Evolutionary conservation across 2,888 invertebrate species (phyloP).

Genomic region (Ophraella communa): DNA sequence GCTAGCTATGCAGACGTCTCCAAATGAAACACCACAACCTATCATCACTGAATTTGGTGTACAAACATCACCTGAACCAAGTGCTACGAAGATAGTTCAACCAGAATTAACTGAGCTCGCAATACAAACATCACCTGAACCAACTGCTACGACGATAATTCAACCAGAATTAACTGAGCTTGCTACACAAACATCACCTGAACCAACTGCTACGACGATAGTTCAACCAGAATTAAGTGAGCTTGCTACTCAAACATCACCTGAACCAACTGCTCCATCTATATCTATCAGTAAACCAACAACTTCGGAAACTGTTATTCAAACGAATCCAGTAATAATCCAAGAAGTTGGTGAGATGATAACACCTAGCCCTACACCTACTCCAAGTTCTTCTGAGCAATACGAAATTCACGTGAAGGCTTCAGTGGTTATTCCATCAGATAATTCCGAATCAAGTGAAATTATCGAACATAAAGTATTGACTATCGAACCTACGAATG

Average conservation of each 20-base stretch:
- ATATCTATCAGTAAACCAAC: conserved; percentile 35
- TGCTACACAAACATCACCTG: conserved; percentile 35
- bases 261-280: conserved; percentile 29
- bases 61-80: conserved; percentile 38
- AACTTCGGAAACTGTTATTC: conserved; percentile 58
- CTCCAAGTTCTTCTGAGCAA: conserved; percentile 47
- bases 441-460: conserved; percentile 39
- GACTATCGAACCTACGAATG: conserved; percentile 22
- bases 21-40: conserved; percentile 22
- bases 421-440: conserved; percentile 63
- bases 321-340: conserved; percentile 68
- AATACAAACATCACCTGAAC: conserved; percentile 37
- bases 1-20: conserved; percentile 40
- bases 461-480: conserved; percentile 18
- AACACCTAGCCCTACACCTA: conserved; percentile 37
- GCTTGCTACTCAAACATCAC: conserved; percentile 35
- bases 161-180: conserved; percentile 5
- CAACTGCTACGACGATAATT: conserved; percentile 29
- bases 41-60: conserved; percentile 20
- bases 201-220: conserved; percentile 31
- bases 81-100: conserved; percentile 26
- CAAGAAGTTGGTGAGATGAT: conserved; percentile 47
- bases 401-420: conserved; percentile 70
- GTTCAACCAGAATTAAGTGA: conserved; percentile 11
- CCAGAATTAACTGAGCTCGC: conserved; percentile 13